Percentiles rank a stretch among this genome's conserved stretches.
Conservation (phyloP, 2,888 invertebrate genomes). For the Drosophila mettleri region DNA sequence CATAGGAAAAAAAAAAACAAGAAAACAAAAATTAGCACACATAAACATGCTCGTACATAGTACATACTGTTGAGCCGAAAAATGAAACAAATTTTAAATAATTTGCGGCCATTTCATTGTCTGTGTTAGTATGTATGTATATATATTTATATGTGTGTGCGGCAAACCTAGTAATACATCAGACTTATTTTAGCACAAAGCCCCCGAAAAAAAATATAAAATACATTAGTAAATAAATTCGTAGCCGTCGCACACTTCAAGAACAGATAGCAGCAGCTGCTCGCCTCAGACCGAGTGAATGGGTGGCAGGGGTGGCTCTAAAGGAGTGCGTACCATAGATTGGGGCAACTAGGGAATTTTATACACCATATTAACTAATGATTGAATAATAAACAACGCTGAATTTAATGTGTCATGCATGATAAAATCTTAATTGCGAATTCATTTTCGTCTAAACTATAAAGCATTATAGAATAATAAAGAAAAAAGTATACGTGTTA, state of each 20-base stretch:
- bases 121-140: slow-evolving; percentile 11
- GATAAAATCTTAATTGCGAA: slow-evolving; percentile 58
- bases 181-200: slow-evolving; percentile 78
- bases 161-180: slow-evolving; percentile 74
- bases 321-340: slow-evolving; percentile 5
- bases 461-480: neutral
- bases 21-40: slow-evolving; percentile 44
- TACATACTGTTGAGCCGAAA: slow-evolving; percentile 48
- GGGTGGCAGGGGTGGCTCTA: neutral
- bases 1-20: slow-evolving; percentile 43
- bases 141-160: slow-evolving; percentile 8
- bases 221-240: slow-evolving; percentile 69
- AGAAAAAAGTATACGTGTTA: too few relatives aligned
- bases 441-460: slow-evolving; percentile 19
- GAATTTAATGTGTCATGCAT: slow-evolving; percentile 58
- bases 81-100: slow-evolving; percentile 53
- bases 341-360: slow-evolving; percentile 9
- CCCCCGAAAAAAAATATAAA: slow-evolving; percentile 63
- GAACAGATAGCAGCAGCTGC: slow-evolving; percentile 60
- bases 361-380: slow-evolving; percentile 39
- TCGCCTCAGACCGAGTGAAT: neutral
- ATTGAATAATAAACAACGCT: slow-evolving; percentile 23
- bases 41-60: slow-evolving; percentile 43
- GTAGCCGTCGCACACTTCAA: slow-evolving; percentile 29
- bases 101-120: slow-evolving; percentile 51